Evolutionary conservation across 2,113 vertebrate genomes (phyloP).

Genomic region (Zapus hudsonius): DNA sequence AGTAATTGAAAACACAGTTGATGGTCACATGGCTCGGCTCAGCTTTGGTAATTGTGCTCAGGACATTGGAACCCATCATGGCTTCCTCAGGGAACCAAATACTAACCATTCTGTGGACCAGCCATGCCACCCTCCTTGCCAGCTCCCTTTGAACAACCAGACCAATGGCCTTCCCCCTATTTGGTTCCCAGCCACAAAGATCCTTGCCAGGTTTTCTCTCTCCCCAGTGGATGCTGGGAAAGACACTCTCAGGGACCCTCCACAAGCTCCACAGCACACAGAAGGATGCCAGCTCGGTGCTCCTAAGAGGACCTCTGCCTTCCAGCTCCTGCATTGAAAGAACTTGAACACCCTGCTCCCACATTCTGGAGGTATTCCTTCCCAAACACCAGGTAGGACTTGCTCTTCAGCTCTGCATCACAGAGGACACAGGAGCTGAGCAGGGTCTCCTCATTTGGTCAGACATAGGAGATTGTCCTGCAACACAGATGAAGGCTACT

Average conservation of each 20-base stretch:
- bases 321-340: not conserved
- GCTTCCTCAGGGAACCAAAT: constrained; percentile 78
- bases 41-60: constrained; percentile 78
- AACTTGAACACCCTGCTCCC: not conserved
- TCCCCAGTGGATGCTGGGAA: fast-evolving
- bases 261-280: no score
- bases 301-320: not conserved
- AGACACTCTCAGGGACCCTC: not conserved
- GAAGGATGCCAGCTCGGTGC: not conserved
- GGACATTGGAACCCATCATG: constrained; percentile 78
- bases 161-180: not conserved
- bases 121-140: not conserved
- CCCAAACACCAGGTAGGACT: fast-evolving
- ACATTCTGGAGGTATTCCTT: no score
- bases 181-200: not conserved
- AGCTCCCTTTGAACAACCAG: constrained; percentile 18
- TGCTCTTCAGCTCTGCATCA: no score
- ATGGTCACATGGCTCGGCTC: constrained; percentile 67
- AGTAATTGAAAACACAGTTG: constrained; percentile 86
- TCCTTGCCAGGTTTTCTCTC: not conserved
- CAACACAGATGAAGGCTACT: fast-evolving
- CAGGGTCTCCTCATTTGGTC: not conserved
- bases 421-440: not conserved
- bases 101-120: constrained; percentile 66
- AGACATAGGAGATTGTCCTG: fast-evolving